phyloP scores from a whole-genome alignment of 2,888 invertebrate species.

The Agelastica alni region DNA sequence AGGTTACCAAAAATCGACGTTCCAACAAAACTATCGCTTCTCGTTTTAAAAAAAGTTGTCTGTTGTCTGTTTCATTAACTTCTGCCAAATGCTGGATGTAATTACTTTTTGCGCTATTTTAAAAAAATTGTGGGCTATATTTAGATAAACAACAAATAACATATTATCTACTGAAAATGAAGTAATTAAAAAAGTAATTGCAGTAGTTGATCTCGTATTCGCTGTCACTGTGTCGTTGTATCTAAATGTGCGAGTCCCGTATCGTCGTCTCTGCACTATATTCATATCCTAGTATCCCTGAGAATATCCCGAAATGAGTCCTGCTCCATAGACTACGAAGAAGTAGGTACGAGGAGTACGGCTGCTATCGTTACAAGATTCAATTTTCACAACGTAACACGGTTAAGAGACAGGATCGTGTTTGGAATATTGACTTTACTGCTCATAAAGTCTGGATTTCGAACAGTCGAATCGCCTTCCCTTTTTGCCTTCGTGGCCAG shows the following conservation, averaged over 20 bases:
- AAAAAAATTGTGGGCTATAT: too few relatives aligned
- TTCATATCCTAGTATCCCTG: not conserved
- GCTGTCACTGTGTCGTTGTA: not conserved
- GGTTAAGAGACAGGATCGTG: conserved; percentile 55
- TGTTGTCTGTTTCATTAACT: too few relatives aligned
- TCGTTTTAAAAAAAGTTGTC: too few relatives aligned
- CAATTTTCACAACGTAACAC: conserved; percentile 56
- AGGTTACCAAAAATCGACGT: too few relatives aligned
- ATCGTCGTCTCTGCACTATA: not conserved
- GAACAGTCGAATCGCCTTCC: conserved; percentile 37
- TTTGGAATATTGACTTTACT: conserved; percentile 54
- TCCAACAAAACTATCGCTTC: too few relatives aligned
- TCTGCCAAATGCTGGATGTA: too few relatives aligned
- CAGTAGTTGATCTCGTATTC: too few relatives aligned
- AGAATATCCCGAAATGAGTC: conserved; percentile 44
- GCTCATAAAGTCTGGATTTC: conserved; percentile 51
- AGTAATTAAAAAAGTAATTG: too few relatives aligned
- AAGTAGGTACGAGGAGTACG: conserved; percentile 23
- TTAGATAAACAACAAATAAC: too few relatives aligned
- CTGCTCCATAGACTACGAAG: conserved; percentile 36
- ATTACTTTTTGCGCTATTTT: too few relatives aligned
- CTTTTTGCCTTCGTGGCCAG: conserved; percentile 1
- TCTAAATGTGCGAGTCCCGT: not conserved
- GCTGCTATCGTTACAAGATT: conserved; percentile 53
- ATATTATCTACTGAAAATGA: too few relatives aligned